Conservation (phyloP, 2,888 invertebrate species). For the Serrognathus titanus region DNA sequence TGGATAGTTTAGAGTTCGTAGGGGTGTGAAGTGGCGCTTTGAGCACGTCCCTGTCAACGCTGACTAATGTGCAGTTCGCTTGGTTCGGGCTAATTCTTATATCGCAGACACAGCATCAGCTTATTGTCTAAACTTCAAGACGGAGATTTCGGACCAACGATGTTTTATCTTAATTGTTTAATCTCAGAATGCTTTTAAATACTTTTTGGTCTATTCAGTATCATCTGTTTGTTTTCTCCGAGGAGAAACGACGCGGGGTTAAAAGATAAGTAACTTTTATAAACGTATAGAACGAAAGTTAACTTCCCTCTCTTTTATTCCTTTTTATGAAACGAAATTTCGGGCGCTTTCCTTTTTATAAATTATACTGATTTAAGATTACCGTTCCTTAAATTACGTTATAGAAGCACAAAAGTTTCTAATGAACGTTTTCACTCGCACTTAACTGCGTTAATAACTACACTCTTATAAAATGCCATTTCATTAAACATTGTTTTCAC, state of each 20-base stretch:
- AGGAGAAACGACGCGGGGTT: not conserved
- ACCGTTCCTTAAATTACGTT: too few species aligned
- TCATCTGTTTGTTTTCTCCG: constrained; percentile 30
- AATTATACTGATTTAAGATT: too few species aligned
- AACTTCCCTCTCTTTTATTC: not conserved
- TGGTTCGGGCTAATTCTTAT: constrained; percentile 23
- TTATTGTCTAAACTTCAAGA: constrained; percentile 29
- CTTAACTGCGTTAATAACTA: too few species aligned
- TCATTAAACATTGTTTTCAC: too few species aligned
- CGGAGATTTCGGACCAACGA: constrained; percentile 29
- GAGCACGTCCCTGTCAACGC: constrained; percentile 23
- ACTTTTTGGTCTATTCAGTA: constrained; percentile 38
- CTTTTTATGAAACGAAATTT: not conserved
- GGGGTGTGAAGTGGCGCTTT: constrained; percentile 18
- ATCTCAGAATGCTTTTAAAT: constrained; percentile 46
- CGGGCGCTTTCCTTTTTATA: too few species aligned
- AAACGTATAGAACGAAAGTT: not conserved
- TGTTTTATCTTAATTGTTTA: constrained; percentile 44
- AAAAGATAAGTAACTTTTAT: constrained; percentile 13
- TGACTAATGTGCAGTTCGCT: constrained; percentile 20
- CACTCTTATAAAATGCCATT: too few species aligned
- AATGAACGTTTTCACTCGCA: too few species aligned
- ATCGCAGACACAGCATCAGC: constrained; percentile 29
- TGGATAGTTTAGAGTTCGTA: constrained; percentile 23
- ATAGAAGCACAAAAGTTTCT: too few species aligned